phyloP scores from a whole-genome alignment of 2,888 invertebrate species.

The Brenthis ino region DNA sequence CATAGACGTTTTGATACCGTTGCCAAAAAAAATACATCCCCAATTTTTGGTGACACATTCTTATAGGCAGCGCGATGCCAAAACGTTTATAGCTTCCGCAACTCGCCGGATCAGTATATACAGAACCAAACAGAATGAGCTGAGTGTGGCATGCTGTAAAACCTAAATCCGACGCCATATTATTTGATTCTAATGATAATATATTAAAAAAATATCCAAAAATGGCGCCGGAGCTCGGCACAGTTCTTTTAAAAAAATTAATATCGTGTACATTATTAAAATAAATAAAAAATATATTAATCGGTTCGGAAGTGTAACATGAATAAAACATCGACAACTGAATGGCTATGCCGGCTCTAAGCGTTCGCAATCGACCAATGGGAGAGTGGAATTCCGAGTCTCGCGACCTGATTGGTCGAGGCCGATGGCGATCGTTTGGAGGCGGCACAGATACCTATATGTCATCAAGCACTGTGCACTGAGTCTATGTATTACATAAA shows the following conservation, averaged over 20 bases:
- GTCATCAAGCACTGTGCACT: conserved; percentile 51
- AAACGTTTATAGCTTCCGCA: conserved; percentile 33
- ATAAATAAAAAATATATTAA: conserved; percentile 48
- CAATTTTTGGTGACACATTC: neutral
- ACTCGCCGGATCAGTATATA: conserved; percentile 55
- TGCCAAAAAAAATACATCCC: conserved; percentile 7
- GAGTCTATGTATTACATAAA: conserved; percentile 50
- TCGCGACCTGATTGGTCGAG: conserved; percentile 18
- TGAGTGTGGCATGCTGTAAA: conserved; percentile 58
- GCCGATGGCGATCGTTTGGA: conserved; percentile 27
- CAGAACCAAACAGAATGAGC: conserved; percentile 57
- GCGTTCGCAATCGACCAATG: conserved; percentile 26
- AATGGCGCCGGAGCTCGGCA: conserved; percentile 45
- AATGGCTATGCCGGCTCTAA: conserved; percentile 48
- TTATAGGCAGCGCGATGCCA: neutral
- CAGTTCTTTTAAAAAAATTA: conserved; percentile 40
- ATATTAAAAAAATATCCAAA: conserved; percentile 8
- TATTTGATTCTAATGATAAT: conserved; percentile 1
- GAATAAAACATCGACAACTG: conserved; percentile 64
- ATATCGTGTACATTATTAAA: conserved; percentile 50
- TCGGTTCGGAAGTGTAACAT: conserved; percentile 62
- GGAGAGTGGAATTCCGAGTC: conserved; percentile 19
- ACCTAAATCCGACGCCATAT: conserved; percentile 49
- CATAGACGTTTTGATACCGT: conserved; percentile 25
- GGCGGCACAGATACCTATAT: conserved; percentile 41